Evolutionary conservation across 2,113 vertebrate genomes (phyloP).

Genomic region (Malurus melanocephalus): DNA sequence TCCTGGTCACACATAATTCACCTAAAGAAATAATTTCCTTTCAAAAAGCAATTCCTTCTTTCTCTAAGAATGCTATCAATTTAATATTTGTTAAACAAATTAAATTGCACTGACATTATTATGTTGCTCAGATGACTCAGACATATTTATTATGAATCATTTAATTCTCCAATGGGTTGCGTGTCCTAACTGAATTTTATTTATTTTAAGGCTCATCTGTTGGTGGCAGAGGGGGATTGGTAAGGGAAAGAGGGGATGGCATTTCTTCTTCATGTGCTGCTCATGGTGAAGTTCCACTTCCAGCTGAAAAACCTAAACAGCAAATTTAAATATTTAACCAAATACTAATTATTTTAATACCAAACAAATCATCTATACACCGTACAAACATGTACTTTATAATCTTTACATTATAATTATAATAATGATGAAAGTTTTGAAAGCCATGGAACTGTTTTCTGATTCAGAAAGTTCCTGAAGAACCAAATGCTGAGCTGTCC

Average conservation of each 20-base stretch:
- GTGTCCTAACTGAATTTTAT: not conserved
- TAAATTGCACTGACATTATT: not conserved
- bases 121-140: not conserved
- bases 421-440: not conserved
- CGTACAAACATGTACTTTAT: not conserved
- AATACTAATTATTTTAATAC: not conserved
- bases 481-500: not conserved
- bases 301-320: not conserved
- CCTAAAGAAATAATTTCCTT: not conserved
- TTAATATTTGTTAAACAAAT: not conserved
- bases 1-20: not conserved
- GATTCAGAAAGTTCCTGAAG: not conserved
- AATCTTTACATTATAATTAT: no score
- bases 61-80: not conserved
- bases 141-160: not conserved
- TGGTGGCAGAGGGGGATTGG: no score
- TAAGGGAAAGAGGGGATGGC: not conserved
- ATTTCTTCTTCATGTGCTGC: not conserved
- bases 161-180: not conserved
- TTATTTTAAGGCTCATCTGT: not conserved
- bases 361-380: not conserved
- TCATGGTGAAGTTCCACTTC: not conserved
- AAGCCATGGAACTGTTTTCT: not conserved
- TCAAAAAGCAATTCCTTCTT: not conserved
- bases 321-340: not conserved